phyloP scores from a whole-genome alignment of 2,797 vertebrate genomes.

The Peromyscus nudipes region DNA sequence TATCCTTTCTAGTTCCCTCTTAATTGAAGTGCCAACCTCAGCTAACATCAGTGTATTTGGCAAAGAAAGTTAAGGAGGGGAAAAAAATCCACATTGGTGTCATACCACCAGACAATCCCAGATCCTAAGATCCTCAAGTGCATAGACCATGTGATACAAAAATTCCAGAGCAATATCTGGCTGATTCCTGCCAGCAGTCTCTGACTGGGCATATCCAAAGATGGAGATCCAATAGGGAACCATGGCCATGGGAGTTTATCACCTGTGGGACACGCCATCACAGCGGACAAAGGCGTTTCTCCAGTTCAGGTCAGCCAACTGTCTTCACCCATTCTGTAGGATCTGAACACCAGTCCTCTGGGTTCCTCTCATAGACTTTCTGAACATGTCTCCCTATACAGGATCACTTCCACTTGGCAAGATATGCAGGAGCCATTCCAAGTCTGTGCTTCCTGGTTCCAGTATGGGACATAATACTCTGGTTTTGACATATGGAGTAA shows the following conservation, averaged over 20 bases:
- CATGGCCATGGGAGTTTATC: not conserved
- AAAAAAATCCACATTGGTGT: constrained; percentile 41
- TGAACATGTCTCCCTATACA: not conserved
- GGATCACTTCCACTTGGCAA: not conserved
- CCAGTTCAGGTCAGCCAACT: not conserved
- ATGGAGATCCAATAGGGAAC: not conserved
- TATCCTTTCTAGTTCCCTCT: constrained; percentile 72
- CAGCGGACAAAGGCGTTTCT: not conserved
- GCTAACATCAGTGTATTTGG: constrained; percentile 56
- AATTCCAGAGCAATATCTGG: not conserved
- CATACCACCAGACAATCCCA: constrained; percentile 16
- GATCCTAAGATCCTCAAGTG: constrained; percentile 10
- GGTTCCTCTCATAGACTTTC: not conserved
- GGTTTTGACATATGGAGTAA: not conserved
- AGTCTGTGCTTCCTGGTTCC: not conserved
- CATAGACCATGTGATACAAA: not conserved
- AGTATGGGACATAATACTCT: not conserved
- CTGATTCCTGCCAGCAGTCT: not conserved
- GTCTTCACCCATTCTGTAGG: not conserved
- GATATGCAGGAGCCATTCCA: not conserved
- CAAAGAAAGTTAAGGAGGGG: constrained; percentile 64
- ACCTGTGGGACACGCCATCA: not conserved
- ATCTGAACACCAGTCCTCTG: not conserved
- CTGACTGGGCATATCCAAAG: not conserved
- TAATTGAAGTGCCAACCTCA: constrained; percentile 73